These are phyloP conservation scores for Philereme vetulata DNA, from an alignment of 2,888 invertebrate genomes.

Conservation along the genomic window DNA sequence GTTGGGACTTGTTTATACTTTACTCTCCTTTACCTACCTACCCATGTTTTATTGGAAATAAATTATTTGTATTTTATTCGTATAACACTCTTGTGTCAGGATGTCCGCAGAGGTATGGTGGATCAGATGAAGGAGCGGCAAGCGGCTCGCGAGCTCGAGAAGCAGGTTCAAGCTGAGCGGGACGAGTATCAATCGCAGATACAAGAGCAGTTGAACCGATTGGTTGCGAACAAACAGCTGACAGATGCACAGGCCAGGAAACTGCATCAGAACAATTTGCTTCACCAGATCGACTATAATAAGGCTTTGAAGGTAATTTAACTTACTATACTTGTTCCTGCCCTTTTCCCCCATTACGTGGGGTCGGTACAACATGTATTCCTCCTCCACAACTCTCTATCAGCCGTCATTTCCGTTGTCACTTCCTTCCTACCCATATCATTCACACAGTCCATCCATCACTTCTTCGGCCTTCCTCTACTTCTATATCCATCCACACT, in stretches of 20 bases:
- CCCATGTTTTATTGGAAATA: too few relatives aligned
- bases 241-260: constrained; percentile 56
- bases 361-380: too few relatives aligned
- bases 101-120: constrained; percentile 60
- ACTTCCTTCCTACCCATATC: too few relatives aligned
- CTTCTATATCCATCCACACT: too few relatives aligned
- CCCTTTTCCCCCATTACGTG: too few relatives aligned
- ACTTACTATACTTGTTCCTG: too few relatives aligned
- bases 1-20: too few relatives aligned
- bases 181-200: constrained; percentile 59
- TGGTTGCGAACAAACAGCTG: constrained; percentile 51
- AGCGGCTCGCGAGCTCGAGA: constrained; percentile 45
- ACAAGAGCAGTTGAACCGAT: constrained; percentile 50
- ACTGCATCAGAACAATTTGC: constrained; percentile 53
- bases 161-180: constrained; percentile 49
- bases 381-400: neutral
- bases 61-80: too few relatives aligned
- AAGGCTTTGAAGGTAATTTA: constrained; percentile 63
- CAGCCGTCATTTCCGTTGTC: neutral
- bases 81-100: constrained; percentile 43
- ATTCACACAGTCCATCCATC: too few relatives aligned
- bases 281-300: constrained; percentile 68
- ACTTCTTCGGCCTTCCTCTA: too few relatives aligned
- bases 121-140: constrained; percentile 65
- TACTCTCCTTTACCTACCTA: too few relatives aligned